Conservation (phyloP, 2,888 invertebrate genomes). For the Hemistola chrysoprasaria region DNA sequence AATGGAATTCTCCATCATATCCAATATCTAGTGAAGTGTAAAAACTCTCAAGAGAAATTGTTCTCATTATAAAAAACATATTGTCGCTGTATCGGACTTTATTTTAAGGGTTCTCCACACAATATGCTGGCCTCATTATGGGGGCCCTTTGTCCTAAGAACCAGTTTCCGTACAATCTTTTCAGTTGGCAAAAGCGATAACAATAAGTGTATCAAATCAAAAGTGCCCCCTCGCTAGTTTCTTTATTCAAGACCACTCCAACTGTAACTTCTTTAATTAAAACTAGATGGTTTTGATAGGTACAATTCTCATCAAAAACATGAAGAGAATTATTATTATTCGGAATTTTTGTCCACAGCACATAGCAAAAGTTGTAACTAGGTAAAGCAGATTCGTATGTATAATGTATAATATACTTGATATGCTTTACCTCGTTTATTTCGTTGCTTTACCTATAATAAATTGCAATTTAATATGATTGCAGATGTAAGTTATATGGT, state of each 20-base stretch:
- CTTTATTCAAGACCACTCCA: slow-evolving; percentile 71
- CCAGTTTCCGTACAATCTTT: slow-evolving; percentile 69
- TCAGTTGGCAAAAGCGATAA: slow-evolving; percentile 65
- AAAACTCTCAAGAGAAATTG: slow-evolving; percentile 40
- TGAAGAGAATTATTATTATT: slow-evolving; percentile 9
- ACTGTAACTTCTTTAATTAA: slow-evolving; percentile 55
- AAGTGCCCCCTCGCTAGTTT: slow-evolving; percentile 64
- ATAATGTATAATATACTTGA: too few relatives aligned
- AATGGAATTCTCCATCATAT: slow-evolving; percentile 32
- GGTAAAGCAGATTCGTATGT: too few relatives aligned
- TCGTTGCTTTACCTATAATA: too few relatives aligned
- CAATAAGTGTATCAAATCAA: slow-evolving; percentile 79
- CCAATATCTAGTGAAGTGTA: slow-evolving; percentile 38
- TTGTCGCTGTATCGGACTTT: slow-evolving; percentile 63
- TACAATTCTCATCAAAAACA: not conserved
- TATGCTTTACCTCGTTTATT: too few relatives aligned
- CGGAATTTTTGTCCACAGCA: too few relatives aligned
- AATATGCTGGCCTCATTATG: slow-evolving; percentile 80
- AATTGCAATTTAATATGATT: too few relatives aligned
- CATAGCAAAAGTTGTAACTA: too few relatives aligned
- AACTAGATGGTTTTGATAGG: slow-evolving; percentile 24
- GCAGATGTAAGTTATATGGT: too few relatives aligned
- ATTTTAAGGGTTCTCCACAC: slow-evolving; percentile 71
- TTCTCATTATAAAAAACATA: slow-evolving; percentile 70
- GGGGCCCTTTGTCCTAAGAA: slow-evolving; percentile 80